A percentile compares a stretch with the other conserved stretches of the same genome.
Conservation (phyloP, 92 coral and sea anemone species). For the Epizoanthus fatuus region DNA sequence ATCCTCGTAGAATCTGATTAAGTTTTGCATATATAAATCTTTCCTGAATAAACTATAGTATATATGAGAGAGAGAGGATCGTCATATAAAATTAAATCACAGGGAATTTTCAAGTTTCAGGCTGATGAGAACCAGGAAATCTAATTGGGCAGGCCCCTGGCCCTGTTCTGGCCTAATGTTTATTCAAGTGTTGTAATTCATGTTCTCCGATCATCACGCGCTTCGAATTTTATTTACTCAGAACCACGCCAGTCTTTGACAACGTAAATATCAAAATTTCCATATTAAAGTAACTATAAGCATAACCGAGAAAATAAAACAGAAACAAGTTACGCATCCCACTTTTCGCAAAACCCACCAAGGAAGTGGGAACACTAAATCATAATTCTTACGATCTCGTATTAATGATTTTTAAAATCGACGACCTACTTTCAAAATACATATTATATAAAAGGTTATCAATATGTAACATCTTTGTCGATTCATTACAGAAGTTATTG, state of each 20-base stretch:
- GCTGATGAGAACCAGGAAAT: conserved; percentile 12
- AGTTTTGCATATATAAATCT: no score
- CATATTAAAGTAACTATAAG: conserved; percentile 16
- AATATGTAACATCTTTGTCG: no score
- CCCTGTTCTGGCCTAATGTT: neutral
- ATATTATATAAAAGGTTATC: no score
- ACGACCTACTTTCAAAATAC: no score
- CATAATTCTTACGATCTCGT: no score
- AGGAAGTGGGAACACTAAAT: no score
- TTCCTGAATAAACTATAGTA: neutral
- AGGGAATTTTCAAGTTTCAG: conserved; percentile 12
- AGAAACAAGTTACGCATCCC: neutral
- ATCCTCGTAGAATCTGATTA: no score
- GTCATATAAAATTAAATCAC: conserved; percentile 21
- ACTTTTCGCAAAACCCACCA: neutral
- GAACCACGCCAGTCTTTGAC: conserved; percentile 13
- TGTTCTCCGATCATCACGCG: conserved; percentile 17
- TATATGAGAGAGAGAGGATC: conserved; percentile 22
- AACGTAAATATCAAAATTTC: neutral
- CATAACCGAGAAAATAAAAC: conserved; percentile 11
- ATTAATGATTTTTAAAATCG: no score
- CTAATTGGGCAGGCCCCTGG: conserved; percentile 10
- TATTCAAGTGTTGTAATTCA: no score
- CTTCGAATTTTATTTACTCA: conserved; percentile 6
- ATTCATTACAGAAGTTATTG: no score